Conservation (phyloP, 1,140 invertebrate genomes). For the Diachasmimorpha longicaudata region DNA sequence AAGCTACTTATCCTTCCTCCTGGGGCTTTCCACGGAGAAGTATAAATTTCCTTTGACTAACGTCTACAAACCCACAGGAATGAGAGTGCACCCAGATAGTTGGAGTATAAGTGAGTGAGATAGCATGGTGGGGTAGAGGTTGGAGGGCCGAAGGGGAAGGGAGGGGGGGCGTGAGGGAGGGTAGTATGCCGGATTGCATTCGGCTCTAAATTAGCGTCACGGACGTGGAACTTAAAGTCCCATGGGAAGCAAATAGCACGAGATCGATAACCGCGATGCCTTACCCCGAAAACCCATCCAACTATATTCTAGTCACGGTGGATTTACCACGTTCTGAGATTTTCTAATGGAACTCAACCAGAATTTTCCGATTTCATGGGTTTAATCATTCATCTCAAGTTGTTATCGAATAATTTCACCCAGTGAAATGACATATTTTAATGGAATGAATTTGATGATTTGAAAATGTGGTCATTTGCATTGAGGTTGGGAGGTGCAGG, state of each 20-base stretch:
- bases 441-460: not conserved
- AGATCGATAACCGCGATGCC: conserved; percentile 29
- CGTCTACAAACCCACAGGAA: conserved; percentile 10
- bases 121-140: not conserved
- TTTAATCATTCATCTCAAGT: not conserved
- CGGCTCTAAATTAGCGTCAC: conserved; percentile 29
- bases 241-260: conserved; percentile 20
- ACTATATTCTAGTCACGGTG: conserved; percentile 11
- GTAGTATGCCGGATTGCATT: conserved; percentile 13
- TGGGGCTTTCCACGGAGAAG: conserved; percentile 28
- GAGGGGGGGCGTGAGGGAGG: too few species aligned
- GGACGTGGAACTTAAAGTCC: conserved; percentile 22
- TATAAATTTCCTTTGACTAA: conserved; percentile 46
- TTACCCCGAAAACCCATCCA: conserved; percentile 7
- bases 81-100: not conserved
- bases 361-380: not conserved
- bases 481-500: too few species aligned
- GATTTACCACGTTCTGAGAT: conserved; percentile 11
- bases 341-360: not conserved
- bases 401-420: not conserved
- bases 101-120: conserved; percentile 1
- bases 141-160: too few species aligned
- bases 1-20: conserved; percentile 48
- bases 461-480: too few species aligned
- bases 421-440: not conserved